Conservation (phyloP, 2,113 vertebrate genomes). For the Thermophis baileyi region DNA sequence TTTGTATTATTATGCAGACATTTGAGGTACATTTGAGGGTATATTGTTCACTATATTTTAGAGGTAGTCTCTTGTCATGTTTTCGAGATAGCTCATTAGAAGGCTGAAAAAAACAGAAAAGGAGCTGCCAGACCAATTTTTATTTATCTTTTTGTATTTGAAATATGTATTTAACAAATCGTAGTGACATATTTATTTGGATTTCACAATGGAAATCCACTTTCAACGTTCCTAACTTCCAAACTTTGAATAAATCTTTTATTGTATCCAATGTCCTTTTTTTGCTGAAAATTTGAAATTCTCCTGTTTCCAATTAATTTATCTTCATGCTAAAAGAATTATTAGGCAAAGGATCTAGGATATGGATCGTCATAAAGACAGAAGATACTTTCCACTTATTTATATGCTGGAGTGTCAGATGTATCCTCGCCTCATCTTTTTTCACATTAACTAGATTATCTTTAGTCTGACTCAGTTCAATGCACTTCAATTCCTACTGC, state of each 20-base stretch:
- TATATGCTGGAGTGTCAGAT: background rate
- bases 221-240: background rate
- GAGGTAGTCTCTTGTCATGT: background rate
- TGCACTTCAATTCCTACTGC: background rate
- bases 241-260: background rate
- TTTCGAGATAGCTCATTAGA: background rate
- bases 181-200: background rate
- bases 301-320: background rate
- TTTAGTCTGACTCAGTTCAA: background rate
- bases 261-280: background rate
- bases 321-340: background rate
- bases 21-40: slow-evolving; percentile 4
- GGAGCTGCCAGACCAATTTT: background rate
- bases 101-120: background rate
- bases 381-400: background rate
- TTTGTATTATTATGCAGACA: slow-evolving; percentile 42
- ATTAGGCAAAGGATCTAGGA: background rate
- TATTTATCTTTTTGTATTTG: background rate
- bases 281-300: background rate
- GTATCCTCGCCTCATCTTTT: background rate
- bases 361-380: background rate
- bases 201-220: background rate
- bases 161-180: background rate
- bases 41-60: slow-evolving; percentile 12
- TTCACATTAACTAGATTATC: background rate